Conservation (phyloP, 2,797 vertebrate genomes). For the Hemitrygon akajei region DNA sequence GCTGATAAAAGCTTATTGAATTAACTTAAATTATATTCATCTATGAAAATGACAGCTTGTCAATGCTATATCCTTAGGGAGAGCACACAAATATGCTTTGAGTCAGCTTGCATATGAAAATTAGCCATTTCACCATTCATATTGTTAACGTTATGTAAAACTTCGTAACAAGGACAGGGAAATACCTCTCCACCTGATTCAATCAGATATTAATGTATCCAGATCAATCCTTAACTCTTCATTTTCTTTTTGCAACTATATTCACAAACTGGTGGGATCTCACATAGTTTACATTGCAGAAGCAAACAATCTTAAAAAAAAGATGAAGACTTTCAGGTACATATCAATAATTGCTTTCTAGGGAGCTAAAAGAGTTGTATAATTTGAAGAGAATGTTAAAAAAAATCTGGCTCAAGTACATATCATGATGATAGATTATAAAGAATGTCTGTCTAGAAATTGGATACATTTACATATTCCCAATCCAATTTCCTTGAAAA, state of each 20-base stretch:
- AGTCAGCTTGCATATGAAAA: not conserved
- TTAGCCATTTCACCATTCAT: not conserved
- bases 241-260: not conserved
- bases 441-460: too few species aligned
- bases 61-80: not conserved
- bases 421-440: too few species aligned
- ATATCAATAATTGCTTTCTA: not conserved
- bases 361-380: not conserved
- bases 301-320: not conserved
- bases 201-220: not conserved
- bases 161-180: not conserved
- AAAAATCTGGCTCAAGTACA: not conserved
- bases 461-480: too few species aligned
- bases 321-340: not conserved
- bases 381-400: not conserved
- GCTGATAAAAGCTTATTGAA: not conserved
- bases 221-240: not conserved
- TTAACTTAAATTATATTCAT: not conserved
- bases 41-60: not conserved
- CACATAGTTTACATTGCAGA: not conserved
- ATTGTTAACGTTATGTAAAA: too few species aligned
- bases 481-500: too few species aligned
- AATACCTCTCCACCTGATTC: not conserved
- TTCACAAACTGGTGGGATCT: not conserved
- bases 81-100: not conserved